These are phyloP conservation scores for Euspilapteryx auroguttella DNA, from an alignment of 2,888 invertebrate genomes.

Conservation along the genomic window DNA sequence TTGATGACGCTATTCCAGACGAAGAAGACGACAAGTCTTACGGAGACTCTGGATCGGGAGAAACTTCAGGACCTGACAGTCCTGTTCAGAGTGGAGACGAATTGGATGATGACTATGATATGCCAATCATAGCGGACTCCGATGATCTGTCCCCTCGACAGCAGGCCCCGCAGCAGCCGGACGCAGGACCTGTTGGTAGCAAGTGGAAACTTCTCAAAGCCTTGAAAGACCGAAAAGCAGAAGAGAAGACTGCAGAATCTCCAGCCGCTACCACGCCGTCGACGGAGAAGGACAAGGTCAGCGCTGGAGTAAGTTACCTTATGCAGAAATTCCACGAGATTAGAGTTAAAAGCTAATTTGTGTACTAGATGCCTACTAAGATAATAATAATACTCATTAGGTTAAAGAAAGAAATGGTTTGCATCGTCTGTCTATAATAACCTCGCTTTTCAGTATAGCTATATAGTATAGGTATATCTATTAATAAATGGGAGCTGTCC, in stretches of 20 bases:
- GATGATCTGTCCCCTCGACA: conserved; percentile 18
- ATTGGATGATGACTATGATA: conserved; percentile 66
- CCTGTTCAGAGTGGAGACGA: conserved; percentile 77
- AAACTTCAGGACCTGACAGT: conserved; percentile 87
- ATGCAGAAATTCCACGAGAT: conserved; percentile 69
- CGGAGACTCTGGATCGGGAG: conserved; percentile 74
- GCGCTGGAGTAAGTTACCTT: conserved; percentile 68
- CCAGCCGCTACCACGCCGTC: conserved; percentile 64
- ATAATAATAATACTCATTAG: conserved; percentile 1
- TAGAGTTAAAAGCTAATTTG: conserved; percentile 63
- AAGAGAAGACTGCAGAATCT: conserved; percentile 77
- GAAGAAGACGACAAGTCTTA: conserved; percentile 40
- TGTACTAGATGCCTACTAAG: no score
- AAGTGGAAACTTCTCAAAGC: conserved; percentile 92
- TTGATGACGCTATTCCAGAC: conserved; percentile 24
- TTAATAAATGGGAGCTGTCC: no score
- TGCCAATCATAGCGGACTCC: conserved; percentile 40
- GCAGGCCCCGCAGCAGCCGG: conserved; percentile 39
- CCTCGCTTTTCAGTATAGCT: no score
- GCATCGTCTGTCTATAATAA: no score
- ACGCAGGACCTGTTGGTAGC: conserved; percentile 71
- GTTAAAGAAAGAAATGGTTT: conserved; percentile 1
- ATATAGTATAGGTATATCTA: no score
- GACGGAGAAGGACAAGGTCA: conserved; percentile 67
- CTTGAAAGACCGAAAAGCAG: conserved; percentile 85